These are phyloP conservation scores for Dasypolia templi DNA, from an alignment of 2,888 invertebrate species.

Conservation along the genomic window DNA sequence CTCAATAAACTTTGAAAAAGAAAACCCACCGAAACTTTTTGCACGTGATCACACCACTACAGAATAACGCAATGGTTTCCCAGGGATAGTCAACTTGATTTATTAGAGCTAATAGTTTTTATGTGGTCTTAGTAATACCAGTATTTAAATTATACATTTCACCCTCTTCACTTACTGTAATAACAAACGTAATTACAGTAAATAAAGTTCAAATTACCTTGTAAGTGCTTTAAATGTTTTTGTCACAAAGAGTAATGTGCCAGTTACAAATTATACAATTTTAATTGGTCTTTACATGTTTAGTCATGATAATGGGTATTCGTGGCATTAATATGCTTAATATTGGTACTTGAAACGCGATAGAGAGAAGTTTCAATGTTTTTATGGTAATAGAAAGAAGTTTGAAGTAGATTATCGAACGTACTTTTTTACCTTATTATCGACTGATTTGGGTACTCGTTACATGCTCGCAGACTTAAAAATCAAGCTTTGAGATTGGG, in stretches of 20 bases:
- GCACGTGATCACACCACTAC: not conserved
- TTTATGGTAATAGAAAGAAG: not conserved
- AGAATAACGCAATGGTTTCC: constrained; percentile 17
- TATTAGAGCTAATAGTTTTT: constrained; percentile 49
- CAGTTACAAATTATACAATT: constrained; percentile 55
- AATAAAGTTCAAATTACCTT: constrained; percentile 28
- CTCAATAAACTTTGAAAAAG: not conserved
- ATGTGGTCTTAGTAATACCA: constrained; percentile 15
- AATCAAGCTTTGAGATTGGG: too few relatives aligned
- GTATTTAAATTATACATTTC: constrained; percentile 18
- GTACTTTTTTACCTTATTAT: not conserved
- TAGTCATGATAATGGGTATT: constrained; percentile 53
- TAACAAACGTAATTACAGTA: constrained; percentile 1
- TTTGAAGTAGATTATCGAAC: too few relatives aligned
- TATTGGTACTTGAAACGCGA: constrained; percentile 31
- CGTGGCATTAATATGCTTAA: constrained; percentile 34
- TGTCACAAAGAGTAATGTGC: constrained; percentile 45
- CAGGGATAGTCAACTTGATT: constrained; percentile 53
- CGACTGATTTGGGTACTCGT: not conserved
- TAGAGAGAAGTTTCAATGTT: constrained; percentile 13
- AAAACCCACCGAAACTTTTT: not conserved
- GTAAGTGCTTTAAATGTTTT: constrained; percentile 1
- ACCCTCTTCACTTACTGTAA: not conserved
- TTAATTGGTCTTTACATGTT: constrained; percentile 57
- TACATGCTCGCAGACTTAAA: too few relatives aligned